Evolutionary conservation across 53 echinoderm and acorn worm species (phyloP).

Genomic region (Arbacia lixula): DNA sequence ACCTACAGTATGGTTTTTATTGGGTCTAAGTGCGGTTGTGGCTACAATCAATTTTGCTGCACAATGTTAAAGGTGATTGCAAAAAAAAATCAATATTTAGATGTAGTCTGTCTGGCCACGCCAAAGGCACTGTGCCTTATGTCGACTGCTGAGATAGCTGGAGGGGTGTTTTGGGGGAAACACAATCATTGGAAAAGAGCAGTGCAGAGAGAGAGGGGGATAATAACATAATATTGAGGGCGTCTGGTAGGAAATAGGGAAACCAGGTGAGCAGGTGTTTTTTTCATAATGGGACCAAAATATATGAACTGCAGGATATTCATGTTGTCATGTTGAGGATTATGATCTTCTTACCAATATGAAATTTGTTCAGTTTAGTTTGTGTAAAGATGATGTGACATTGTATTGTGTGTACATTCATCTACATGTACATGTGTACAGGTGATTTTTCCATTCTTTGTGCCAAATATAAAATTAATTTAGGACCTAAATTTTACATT

Average conservation of each 20-base stretch:
- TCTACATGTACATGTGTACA: no score
- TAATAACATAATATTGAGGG: background rate
- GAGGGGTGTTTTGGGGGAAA: constrained; percentile 28
- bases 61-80: background rate
- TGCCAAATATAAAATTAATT: no score
- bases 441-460: no score
- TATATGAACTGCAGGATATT: no score
- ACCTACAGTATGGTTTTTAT: constrained; percentile 31
- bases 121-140: background rate
- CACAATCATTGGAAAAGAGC: background rate
- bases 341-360: no score
- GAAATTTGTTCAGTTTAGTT: no score
- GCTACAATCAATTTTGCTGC: constrained; percentile 15
- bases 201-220: background rate
- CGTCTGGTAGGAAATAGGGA: no score
- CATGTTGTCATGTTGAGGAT: no score
- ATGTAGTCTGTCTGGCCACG: constrained; percentile 5
- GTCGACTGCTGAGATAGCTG: constrained; percentile 9
- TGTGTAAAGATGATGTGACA: no score
- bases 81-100: constrained; percentile 47
- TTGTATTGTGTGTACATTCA: no score
- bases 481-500: no score
- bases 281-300: no score
- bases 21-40: constrained; percentile 12
- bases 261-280: background rate